Evolutionary conservation across 2,113 vertebrate genomes (phyloP).

Genomic region (Silurus meridionalis): DNA sequence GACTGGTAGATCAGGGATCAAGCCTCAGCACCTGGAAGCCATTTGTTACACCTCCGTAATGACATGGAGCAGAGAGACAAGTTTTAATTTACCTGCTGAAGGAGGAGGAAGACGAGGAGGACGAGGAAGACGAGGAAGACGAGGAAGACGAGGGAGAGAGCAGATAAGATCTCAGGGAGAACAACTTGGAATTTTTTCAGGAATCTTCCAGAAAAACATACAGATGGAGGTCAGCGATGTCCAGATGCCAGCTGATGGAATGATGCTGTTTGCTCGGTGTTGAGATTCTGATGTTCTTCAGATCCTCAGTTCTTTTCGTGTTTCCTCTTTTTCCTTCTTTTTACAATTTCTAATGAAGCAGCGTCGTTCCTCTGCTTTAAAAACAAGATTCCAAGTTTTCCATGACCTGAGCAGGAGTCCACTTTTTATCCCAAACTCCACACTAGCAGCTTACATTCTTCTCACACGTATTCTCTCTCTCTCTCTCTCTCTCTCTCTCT

Average conservation of each 20-base stretch:
- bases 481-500: constrained; percentile 39
- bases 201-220: not conserved
- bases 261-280: not conserved
- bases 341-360: not conserved
- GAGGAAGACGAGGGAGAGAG: not conserved
- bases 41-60: constrained; percentile 9
- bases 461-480: constrained; percentile 24
- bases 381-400: not conserved
- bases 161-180: not conserved
- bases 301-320: not conserved
- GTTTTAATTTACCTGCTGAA: constrained; percentile 43
- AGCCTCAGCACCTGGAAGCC: constrained; percentile 7
- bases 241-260: not conserved
- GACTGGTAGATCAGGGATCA: not conserved
- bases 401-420: not conserved
- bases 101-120: not conserved
- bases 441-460: constrained; percentile 7
- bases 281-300: not conserved
- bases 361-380: not conserved
- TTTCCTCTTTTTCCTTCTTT: constrained; percentile 1
- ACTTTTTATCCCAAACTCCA: constrained; percentile 1
- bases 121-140: no score
- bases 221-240: no score
- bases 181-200: not conserved
- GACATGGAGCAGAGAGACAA: not conserved